Conservation (phyloP, 2,113 vertebrate species). For the Datnioides undecimradiatus region DNA sequence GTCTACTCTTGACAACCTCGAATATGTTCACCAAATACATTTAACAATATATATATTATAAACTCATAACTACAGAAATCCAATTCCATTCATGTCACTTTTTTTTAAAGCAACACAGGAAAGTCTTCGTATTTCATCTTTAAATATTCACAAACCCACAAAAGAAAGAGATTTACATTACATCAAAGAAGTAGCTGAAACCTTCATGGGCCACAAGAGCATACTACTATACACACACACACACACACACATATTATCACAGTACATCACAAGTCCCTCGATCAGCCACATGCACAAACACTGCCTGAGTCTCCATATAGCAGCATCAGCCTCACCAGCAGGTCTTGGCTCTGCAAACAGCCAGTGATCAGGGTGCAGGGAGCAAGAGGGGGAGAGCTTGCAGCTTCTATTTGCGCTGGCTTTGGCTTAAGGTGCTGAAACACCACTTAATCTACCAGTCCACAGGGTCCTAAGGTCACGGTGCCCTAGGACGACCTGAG, state of each 20-base stretch:
- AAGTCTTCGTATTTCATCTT: not conserved
- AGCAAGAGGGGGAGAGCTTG: slow-evolving; percentile 34
- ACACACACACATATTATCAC: not conserved
- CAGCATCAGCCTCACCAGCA: slow-evolving; percentile 50
- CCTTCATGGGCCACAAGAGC: slow-evolving; percentile 18
- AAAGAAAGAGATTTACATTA: not conserved
- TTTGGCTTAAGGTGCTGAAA: slow-evolving; percentile 71
- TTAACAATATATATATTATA: not conserved
- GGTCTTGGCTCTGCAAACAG: slow-evolving; percentile 66
- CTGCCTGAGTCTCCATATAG: slow-evolving; percentile 11
- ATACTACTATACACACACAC: not conserved
- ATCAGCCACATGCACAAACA: slow-evolving; percentile 28
- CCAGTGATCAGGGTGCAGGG: slow-evolving; percentile 44
- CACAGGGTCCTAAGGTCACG: slow-evolving; percentile 64
- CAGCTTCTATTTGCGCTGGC: slow-evolving; percentile 74
- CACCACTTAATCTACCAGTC: slow-evolving; percentile 76
- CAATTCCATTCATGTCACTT: not conserved
- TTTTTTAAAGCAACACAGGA: not conserved
- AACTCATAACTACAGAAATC: not conserved
- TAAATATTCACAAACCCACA: not conserved
- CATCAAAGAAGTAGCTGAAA: slow-evolving; percentile 11
- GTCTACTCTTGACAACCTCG: not conserved
- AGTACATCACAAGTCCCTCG: slow-evolving; percentile 5
- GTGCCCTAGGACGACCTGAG: slow-evolving; percentile 38
- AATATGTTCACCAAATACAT: not conserved